A percentile compares a stretch with the other conserved stretches of the same genome.
phyloP scores from a whole-genome alignment of 2,888 invertebrate genomes.

The Osedax fenrisi region DNA sequence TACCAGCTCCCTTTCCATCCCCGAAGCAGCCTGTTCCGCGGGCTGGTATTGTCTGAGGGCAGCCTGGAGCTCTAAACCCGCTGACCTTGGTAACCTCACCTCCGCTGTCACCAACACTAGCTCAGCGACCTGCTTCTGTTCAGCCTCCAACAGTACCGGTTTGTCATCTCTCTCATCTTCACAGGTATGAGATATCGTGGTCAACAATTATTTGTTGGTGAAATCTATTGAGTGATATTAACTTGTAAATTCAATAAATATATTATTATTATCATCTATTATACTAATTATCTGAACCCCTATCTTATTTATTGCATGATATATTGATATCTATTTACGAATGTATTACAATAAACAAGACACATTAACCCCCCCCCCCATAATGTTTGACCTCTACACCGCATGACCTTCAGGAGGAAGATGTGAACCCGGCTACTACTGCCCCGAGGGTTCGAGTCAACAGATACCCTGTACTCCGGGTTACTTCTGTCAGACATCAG shows the following conservation, averaged over 20 bases:
- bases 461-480: slow-evolving; percentile 42
- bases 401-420: slow-evolving; percentile 37
- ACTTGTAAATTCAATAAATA: no score
- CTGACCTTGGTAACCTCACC: slow-evolving; percentile 39
- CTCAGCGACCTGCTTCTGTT: slow-evolving; percentile 40
- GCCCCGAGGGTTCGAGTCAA: slow-evolving; percentile 43
- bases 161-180: no score
- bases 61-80: slow-evolving; percentile 42
- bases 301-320: no score
- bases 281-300: no score
- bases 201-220: no score
- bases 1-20: slow-evolving; percentile 37
- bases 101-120: slow-evolving; percentile 35
- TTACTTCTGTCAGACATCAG: slow-evolving; percentile 40
- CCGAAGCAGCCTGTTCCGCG: slow-evolving; percentile 40
- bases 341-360: no score
- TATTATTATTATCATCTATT: no score
- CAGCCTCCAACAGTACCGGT: slow-evolving; percentile 42
- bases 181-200: no score
- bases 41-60: slow-evolving; percentile 47
- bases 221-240: no score
- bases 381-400: no score
- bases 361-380: no score
- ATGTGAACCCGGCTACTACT: slow-evolving; percentile 43
- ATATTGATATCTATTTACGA: no score